Conservation (phyloP, 2,888 invertebrate species). For the Leptopterna dolabrata region DNA sequence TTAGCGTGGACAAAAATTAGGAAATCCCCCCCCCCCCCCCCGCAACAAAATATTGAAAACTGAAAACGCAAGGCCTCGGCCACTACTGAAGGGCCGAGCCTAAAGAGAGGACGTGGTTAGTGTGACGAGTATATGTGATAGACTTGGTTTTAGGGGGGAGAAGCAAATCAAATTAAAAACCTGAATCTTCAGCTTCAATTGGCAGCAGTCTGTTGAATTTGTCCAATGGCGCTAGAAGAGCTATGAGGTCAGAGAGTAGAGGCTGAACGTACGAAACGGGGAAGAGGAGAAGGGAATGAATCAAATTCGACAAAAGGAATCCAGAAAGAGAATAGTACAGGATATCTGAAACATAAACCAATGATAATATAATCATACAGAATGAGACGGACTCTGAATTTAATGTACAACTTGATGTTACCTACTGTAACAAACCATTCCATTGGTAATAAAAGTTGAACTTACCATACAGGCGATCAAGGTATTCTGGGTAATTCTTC, state of each 20-base stretch:
- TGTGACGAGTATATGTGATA: too few relatives aligned
- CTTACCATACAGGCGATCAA: constrained; percentile 67
- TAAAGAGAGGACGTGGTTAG: too few relatives aligned
- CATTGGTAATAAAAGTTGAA: too few relatives aligned
- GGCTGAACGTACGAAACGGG: constrained; percentile 67
- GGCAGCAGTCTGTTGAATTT: constrained; percentile 68
- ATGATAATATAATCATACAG: not conserved
- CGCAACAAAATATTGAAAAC: too few relatives aligned
- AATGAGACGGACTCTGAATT: too few relatives aligned
- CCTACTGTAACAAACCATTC: too few relatives aligned
- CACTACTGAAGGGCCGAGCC: too few relatives aligned
- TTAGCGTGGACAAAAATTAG: too few relatives aligned
- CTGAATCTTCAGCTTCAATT: constrained; percentile 66
- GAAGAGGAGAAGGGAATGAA: constrained; percentile 71
- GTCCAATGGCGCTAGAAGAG: constrained; percentile 67
- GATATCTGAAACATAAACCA: constrained; percentile 66
- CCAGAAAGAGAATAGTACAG: constrained; percentile 72
- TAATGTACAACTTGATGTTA: too few relatives aligned
- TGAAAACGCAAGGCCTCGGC: too few relatives aligned
- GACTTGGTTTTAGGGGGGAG: too few relatives aligned
- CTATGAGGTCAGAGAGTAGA: constrained; percentile 66
- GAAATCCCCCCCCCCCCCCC: too few relatives aligned
- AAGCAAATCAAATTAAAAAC: constrained; percentile 57
- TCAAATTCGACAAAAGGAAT: constrained; percentile 71
- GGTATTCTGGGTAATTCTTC: constrained; percentile 66